phyloP scores from a whole-genome alignment of 2,797 vertebrate genomes.

The Melanotaenia maccullochi region DNA sequence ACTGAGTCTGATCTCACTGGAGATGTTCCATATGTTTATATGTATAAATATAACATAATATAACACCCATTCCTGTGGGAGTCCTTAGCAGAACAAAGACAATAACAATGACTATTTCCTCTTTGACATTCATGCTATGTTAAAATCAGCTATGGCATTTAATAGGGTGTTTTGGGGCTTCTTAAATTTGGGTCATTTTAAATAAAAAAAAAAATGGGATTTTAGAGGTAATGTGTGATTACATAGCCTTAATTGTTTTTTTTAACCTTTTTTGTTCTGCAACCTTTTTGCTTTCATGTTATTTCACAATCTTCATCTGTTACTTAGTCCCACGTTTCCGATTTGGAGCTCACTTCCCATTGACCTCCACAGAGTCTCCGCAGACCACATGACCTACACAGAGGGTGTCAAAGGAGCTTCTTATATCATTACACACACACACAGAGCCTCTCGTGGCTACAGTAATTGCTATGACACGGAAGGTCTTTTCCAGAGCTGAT shows the following conservation, averaged over 20 bases:
- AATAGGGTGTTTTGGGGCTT: conserved; percentile 42
- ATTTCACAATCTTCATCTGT: conserved; percentile 14
- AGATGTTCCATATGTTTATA: conserved; percentile 56
- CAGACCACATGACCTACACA: conserved; percentile 76
- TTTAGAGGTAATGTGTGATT: conserved; percentile 25
- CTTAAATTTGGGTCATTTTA: conserved; percentile 43
- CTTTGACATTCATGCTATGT: conserved; percentile 66
- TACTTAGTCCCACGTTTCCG: conserved; percentile 63
- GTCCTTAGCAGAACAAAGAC: conserved; percentile 52
- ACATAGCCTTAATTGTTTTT: conserved; percentile 1
- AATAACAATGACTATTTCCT: conserved; percentile 52
- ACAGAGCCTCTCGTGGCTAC: conserved; percentile 65
- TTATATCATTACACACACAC: conserved; percentile 69
- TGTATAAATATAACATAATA: conserved; percentile 48
- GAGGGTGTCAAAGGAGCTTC: conserved; percentile 70
- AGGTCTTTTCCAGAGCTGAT: conserved; percentile 77
- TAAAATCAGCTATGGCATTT: conserved; percentile 49
- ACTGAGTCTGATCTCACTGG: conserved; percentile 63
- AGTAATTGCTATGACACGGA: conserved; percentile 78
- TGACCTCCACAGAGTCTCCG: conserved; percentile 75
- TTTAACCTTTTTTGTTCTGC: neutral
- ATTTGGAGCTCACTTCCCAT: conserved; percentile 71
- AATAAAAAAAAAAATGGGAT: conserved; percentile 41
- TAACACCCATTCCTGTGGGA: conserved; percentile 66
- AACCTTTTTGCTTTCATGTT: neutral